These are phyloP conservation scores for Trichoplax adhaerens DNA, from an alignment of 37 sponge, comb jelly and placozoan genomes.

Conservation along the genomic window DNA sequence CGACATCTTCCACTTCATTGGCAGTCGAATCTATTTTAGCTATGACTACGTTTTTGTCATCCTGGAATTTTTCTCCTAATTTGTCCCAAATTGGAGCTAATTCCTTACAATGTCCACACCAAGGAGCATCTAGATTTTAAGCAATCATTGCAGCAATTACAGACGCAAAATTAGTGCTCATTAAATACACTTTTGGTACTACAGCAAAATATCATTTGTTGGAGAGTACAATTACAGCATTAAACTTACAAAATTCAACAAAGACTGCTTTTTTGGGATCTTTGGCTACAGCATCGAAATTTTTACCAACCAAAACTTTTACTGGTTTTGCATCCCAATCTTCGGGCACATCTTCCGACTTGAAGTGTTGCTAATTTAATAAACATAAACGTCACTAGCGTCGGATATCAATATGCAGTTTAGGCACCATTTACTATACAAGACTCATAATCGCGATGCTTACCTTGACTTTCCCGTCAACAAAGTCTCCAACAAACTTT, in stretches of 20 bases:
- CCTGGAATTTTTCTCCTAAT: slow-evolving; percentile 69
- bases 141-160: too few species aligned
- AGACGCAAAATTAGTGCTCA: too few species aligned
- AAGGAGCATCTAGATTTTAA: slow-evolving; percentile 74
- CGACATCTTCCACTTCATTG: slow-evolving; percentile 69
- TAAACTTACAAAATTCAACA: slow-evolving; percentile 88
- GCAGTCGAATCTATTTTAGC: slow-evolving; percentile 94
- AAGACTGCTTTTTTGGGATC: slow-evolving; percentile 59
- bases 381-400: background rate
- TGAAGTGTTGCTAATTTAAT: slow-evolving; percentile 52
- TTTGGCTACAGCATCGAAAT: slow-evolving; percentile 64
- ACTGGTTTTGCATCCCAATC: slow-evolving; percentile 91
- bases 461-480: slow-evolving; percentile 64
- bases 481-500: slow-evolving; percentile 34
- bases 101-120: slow-evolving; percentile 99
- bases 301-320: slow-evolving; percentile 90
- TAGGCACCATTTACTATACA: background rate
- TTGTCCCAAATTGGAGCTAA: slow-evolving; percentile 92
- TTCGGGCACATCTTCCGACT: slow-evolving; percentile 75
- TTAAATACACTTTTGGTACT: background rate
- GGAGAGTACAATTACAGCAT: background rate
- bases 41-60: slow-evolving; percentile 63
- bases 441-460: background rate
- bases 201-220: background rate
- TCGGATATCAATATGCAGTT: background rate